These are phyloP conservation scores for Ictalurus furcatus DNA, from an alignment of 2,113 vertebrate species.

Conservation along the genomic window DNA sequence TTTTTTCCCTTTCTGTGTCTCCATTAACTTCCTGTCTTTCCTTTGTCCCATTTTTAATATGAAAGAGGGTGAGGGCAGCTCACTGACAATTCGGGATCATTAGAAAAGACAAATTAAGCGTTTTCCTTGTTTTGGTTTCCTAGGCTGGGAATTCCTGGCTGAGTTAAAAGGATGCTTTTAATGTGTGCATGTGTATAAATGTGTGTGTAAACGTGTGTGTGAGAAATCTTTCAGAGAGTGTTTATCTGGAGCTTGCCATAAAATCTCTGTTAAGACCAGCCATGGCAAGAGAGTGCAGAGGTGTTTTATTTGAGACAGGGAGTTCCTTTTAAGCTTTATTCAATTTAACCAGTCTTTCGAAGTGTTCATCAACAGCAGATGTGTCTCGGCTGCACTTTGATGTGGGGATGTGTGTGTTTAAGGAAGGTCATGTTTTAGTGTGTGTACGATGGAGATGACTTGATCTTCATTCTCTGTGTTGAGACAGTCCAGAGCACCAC, in stretches of 20 bases:
- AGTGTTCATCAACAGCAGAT: constrained; percentile 52
- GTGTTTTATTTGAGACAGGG: constrained; percentile 48
- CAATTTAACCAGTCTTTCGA: constrained; percentile 47
- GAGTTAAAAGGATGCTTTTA: constrained; percentile 40
- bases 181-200: constrained; percentile 12
- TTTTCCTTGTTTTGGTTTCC: constrained; percentile 46
- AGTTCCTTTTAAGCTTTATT: constrained; percentile 55
- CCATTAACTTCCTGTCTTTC: constrained; percentile 34
- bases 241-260: constrained; percentile 15
- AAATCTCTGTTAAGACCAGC: constrained; percentile 45
- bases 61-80: constrained; percentile 14
- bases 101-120: constrained; percentile 48
- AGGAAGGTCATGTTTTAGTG: constrained; percentile 24
- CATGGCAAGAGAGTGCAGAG: constrained; percentile 19
- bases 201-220: constrained; percentile 5
- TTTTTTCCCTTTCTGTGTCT: constrained; percentile 50
- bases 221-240: constrained; percentile 13
- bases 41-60: constrained; percentile 16
- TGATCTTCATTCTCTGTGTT: constrained; percentile 33
- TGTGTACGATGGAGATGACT: constrained; percentile 25
- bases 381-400: constrained; percentile 22
- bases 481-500: constrained; percentile 43
- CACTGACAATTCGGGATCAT: constrained; percentile 44
- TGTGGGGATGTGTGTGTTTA: constrained; percentile 38
- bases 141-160: constrained; percentile 34